Evolutionary conservation across 2,888 invertebrate genomes (phyloP), one percentile per base, ranked within the genome.

Genomic region (Cryptus viduatorius): DNA sequence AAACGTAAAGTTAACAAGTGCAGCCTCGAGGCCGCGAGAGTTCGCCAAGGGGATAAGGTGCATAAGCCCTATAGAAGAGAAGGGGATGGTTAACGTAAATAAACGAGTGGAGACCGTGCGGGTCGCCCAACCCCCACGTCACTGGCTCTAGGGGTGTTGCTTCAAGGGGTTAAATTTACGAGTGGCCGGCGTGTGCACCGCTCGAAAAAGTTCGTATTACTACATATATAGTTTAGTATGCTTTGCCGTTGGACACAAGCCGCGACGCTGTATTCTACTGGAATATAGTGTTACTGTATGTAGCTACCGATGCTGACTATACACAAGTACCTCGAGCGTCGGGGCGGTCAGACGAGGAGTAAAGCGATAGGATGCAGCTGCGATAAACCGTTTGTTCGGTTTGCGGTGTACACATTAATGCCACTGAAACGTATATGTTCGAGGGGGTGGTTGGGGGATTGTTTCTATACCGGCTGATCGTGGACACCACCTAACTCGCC

Each of bases 1-100:
- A 83, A 87, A 87, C 83, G 84, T 83, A 84, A 88, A 90, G 88
- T 90, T 88, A 90, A 89, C 87, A 88, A 88, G 89, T 88, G 85
- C 78, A 68, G 81, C 46, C 72, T 77, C 77, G 72, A 77, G 67
- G 50, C 24, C 53, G 4, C 65, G 56, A 71, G 56, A 72, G 76
- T 73, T 61, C 19, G 44, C 68, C 61, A 44, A 46, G 48, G 65
- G 64, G 44, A 56, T 77, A 68, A 77, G 84, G 77, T 76, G 67
- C 72, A 79, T 77, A 84, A 84, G 65, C 76, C 61, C 53, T 8
- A n/a, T 42, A 64, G 72, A 65, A 53, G 82, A 31, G 86, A 84
- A 67, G 71, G 78, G 64, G 75, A 73, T 79, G 85, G 79, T 82
- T 88, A 90, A 90, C 86, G 87, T 84, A 86, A 89, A 89, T 87